Evolutionary conservation across 2,888 invertebrate genomes (phyloP), one percentile per base, ranked within the genome.

Genomic region (Agonopterix subpropinquella): DNA sequence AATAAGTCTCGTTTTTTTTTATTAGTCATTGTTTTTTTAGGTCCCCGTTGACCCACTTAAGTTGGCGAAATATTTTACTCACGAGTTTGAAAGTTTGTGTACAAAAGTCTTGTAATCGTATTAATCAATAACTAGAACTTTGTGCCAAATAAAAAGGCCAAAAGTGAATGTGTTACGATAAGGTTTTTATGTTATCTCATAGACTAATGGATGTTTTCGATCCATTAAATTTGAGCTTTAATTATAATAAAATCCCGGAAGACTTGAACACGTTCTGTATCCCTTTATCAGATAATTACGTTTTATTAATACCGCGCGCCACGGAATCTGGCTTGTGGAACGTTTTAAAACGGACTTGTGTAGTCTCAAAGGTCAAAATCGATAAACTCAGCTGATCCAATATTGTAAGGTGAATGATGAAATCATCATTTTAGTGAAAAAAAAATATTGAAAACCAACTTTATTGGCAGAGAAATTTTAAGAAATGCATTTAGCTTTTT

Each of bases 141-240:
- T 72, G 76, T 77, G 80, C 77, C 80, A 80, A 80, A n/a, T 39
- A n/a, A 39, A 50, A 58, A 61, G 70, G 73, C 72, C 70, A 73
- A n/a, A 72, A 61, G 65, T 67, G 65, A 61, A 68, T 70, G 70
- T 72, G 65, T 62, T 73, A 70, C 71, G 69, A 66, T 75, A 75
- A 73, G 75, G 57, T 67, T 75, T 72, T 77, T 73, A 61, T 66
- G 75, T 77, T 72, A 63, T 65, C 61, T 72, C 69, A 73, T 67
- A 67, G 66, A 72, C 61, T 64, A 62, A 71, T 77, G 78, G 73
- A 70, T 79, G 66, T 64, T 62, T 67, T 67, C 61, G 71, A 77
- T 77, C 77, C 76, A 80, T 77, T 73, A 73, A 77, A 80, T 81
- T 83, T 83, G 82, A 88, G 87, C 87, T 88, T 88, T 88, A 88